Base-by-base conservation (phyloP, 2,113 vertebrate species). In the Corythoichthys intestinalis region DNA sequence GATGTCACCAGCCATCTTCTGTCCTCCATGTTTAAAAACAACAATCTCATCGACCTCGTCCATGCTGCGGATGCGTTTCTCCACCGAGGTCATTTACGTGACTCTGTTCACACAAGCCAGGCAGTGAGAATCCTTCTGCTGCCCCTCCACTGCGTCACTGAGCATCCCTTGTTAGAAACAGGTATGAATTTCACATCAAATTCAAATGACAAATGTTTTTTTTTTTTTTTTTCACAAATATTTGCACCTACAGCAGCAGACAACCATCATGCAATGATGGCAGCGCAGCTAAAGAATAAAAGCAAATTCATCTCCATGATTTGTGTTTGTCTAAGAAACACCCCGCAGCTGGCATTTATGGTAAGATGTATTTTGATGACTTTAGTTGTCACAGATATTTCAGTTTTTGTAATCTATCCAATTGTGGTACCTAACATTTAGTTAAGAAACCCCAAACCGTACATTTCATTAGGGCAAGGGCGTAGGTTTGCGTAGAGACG, bases 51-150 rank as follows among this genome's bases (percentile, higher is more conserved):
- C 1, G 82, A 89, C 70, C 78, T 81, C 41, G 17, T 85, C 67
- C 81, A 54, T 0, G 82, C 80, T 63, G 87, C 88, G 3, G 86
- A 88, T 12, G 76, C 85, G 57, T 64, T 84, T 49, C 80, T 90
- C 49, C 71, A 2, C 2, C 53, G 70, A 37, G 2, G 75, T 39
- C 67, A 58, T 6, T 37, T 5, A 49, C 46, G 37, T 7, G 79
- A 87, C 20, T 0, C 5, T 3, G 72, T 67, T 60, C 65, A 81
- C 71, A 67, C 64, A 6, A 47, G 69, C 35, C 80, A 62, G 65
- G 81, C 77, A 49, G 81, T 82, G 37, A 73, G 71, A 63, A 66
- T 83, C 7, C 74, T 91, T 0, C 82, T 91, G 72, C 61, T 83
- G 1, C 88, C 89, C 10, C 76, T 91, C 0, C 3, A 86, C 28